A percentile compares a stretch with the other conserved stretches of the same genome.
phyloP scores from a whole-genome alignment of 2,113 vertebrate genomes.

The Neopipo cinnamomea region DNA sequence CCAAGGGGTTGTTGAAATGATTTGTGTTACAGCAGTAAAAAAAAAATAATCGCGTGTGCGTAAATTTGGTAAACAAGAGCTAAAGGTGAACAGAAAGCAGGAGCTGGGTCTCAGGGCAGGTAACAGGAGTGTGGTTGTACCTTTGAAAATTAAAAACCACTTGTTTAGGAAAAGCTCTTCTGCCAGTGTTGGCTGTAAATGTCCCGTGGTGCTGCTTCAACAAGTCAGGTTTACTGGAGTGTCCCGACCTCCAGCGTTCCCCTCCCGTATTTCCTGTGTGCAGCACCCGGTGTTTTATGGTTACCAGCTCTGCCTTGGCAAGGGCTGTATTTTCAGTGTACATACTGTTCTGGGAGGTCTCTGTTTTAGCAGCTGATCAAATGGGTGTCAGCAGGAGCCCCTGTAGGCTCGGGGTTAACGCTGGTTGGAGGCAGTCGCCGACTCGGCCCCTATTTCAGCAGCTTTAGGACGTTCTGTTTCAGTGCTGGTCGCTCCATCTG shows the following conservation, averaged over 20 bases:
- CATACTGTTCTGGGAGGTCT: background rate
- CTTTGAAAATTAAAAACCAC: background rate
- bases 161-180: background rate
- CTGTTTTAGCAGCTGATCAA: background rate
- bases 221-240: background rate
- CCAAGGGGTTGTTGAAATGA: background rate
- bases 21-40: background rate
- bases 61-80: background rate
- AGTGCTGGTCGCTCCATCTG: background rate
- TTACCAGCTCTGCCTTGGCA: background rate
- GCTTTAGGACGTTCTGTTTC: background rate
- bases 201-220: rapidly evolving
- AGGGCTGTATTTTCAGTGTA: background rate
- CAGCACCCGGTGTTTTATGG: background rate
- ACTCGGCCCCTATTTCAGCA: background rate
- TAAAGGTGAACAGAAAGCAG: background rate
- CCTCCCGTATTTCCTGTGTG: background rate
- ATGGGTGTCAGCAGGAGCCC: background rate
- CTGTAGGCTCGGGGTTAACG: background rate
- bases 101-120: background rate
- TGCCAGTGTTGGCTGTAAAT: background rate
- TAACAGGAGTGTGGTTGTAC: background rate
- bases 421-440: background rate
- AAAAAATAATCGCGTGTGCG: rapidly evolving
- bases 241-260: background rate